These are phyloP conservation scores for Hypomesus transpacificus DNA, from an alignment of 2,113 vertebrate genomes.

Conservation along the genomic window DNA sequence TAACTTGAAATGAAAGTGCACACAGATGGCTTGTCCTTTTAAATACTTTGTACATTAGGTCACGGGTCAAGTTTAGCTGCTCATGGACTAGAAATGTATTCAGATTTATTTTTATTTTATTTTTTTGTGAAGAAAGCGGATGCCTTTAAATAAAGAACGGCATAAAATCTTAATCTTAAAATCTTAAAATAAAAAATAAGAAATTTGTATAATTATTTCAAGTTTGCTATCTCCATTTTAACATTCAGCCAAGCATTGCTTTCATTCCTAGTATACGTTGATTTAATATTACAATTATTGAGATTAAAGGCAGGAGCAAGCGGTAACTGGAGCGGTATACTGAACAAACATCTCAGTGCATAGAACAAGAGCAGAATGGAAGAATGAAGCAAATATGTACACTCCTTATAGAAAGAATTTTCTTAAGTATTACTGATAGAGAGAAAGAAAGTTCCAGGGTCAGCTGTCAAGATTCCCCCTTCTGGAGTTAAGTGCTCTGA, in stretches of 20 bases:
- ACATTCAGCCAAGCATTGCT: slow-evolving; percentile 2
- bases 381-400: slow-evolving; percentile 20
- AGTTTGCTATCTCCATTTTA: neutral
- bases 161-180: slow-evolving; percentile 2
- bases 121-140: too few species aligned
- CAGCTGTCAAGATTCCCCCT: slow-evolving; percentile 14
- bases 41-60: slow-evolving; percentile 26
- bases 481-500: slow-evolving; percentile 11
- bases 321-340: neutral
- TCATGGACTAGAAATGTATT: slow-evolving; percentile 23
- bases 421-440: slow-evolving; percentile 33
- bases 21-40: slow-evolving; percentile 13
- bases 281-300: neutral
- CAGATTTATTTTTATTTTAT: neutral
- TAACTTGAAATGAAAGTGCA: slow-evolving; percentile 1
- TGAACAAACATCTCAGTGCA: slow-evolving; percentile 23
- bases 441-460: slow-evolving; percentile 21
- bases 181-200: neutral
- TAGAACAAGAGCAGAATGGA: slow-evolving; percentile 18
- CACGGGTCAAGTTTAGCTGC: slow-evolving; percentile 25
- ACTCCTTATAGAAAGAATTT: neutral
- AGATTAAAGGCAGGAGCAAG: slow-evolving; percentile 8
- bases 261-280: slow-evolving; percentile 6
- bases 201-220: slow-evolving; percentile 13
- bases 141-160: too few species aligned